Base-by-base conservation (phyloP, 2,888 invertebrate genomes). In the Erebia epiphron region DNA sequence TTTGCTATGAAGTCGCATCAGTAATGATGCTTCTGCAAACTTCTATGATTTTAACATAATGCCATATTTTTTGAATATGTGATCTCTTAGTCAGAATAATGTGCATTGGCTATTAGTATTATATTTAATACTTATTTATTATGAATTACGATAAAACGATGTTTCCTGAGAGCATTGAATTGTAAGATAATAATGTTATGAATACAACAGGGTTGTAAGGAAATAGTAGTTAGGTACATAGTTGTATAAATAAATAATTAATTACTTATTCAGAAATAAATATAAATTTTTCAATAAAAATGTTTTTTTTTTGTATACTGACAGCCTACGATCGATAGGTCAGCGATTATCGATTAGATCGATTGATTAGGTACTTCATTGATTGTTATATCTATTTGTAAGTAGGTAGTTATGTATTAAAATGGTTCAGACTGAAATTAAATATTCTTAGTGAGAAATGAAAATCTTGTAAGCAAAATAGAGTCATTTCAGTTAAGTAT, bases 141-240 rank as follows among this genome's bases (percentile, higher is more conserved):
- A 76, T 72, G 68, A 26, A 13, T 57, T 26, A 57, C 75, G 72
- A 62, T 66, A 13, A 26, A 26, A 57, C 75, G 72, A 62, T 66
- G n/a, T 11, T 21, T 69, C n/a, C n/a, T 62, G 18, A 21, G 43
- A 66, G 60, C 18, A 54, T 49, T 62, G 18, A 67, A 63, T 68
- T 71, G 71, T 68, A 70, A 46, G 52, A 64, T 52, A 35, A 35
- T 35, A 35, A 35, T 35, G 35, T 35, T 69, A 21, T 58, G 57
- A 66, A 71, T 83, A 70, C 83, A 82, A 89, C 89, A 90, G 89
- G 89, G 90, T 90, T 88, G 80, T 87, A 85, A 79, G 80, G 74
- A 79, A 73, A 79, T 77, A 78, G 70, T 73, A 78, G 70, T 13
- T 46, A 67, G 14, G 18, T 21, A 18, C 18, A 21, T 13, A 11